Base-by-base conservation (phyloP, 64 coral and sea anemone genomes). In the Pocillopora damicornis region DNA sequence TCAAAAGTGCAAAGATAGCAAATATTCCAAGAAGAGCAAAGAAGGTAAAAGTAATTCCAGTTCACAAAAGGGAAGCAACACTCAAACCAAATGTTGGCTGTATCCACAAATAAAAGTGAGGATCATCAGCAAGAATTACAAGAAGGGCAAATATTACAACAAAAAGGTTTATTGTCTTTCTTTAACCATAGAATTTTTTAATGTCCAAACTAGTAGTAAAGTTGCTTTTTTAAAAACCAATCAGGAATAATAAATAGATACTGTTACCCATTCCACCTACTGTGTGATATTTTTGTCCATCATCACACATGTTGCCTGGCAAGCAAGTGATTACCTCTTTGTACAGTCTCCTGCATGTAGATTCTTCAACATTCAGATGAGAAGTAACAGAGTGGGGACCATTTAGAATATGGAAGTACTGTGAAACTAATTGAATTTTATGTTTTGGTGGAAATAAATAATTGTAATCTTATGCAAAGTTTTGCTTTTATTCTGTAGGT, bases 91-190 rank as follows among this genome's bases (percentile, higher is more conserved):
- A 9, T 95, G 97, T 71, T 99, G 97, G 97, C 77, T 99, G 73
- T 92, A 78, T 45, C 97, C 97, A 25, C 87, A 95, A 62, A 90
- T 92, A 37, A 89, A 88, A 90, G 97, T 99, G 9, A 81, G 97
- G 90, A 95, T 99, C 34, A 68, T 99, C 65, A 99, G 97, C 86
- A 86, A 93, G 56, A 88, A 91, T 11, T 99, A 85, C 75, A 95
- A 93, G 75, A 99, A 95, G 79, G 97, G 97, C 78, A 95, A 88
- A 86, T 99, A 93, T 87, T 99, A 99, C 73, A 95, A 99, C 11
- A 93, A 35, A 83, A 99, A 99, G 88, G 97, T 98, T 80, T 1
- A 34, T 13, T 9, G 25, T 13, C 7, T 9, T 42, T 34, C 18
- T 26, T 67, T 25, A 13, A 5, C 26, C n/a, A 5, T 17, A 11